Percentiles rank a stretch among this genome's conserved stretches.
Conservation (phyloP, 2,888 invertebrate species). For the Seladonia tumulorum region DNA sequence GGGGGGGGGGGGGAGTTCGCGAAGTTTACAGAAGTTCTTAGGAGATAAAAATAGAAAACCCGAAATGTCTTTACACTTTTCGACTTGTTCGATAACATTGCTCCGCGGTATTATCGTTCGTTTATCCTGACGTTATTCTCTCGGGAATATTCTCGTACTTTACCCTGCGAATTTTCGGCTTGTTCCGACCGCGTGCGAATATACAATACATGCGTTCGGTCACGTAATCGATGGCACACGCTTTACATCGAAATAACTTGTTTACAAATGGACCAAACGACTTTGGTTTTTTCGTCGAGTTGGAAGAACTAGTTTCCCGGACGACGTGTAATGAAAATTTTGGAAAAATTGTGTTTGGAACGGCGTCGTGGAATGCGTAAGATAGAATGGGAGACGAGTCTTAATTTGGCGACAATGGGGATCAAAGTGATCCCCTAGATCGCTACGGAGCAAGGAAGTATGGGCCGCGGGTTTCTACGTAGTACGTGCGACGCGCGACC, state of each 20-base stretch:
- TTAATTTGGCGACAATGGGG: too few relatives aligned
- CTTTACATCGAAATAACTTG: background rate
- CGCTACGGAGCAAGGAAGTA: too few relatives aligned
- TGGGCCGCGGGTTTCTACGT: too few relatives aligned
- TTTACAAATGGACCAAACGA: too few relatives aligned
- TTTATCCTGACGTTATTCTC: background rate
- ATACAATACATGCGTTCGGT: background rate
- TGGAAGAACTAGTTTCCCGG: too few relatives aligned
- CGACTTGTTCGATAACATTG: background rate
- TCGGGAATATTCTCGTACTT: background rate
- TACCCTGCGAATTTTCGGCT: background rate
- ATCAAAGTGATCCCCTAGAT: too few relatives aligned
- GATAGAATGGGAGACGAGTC: too few relatives aligned
- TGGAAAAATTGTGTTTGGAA: too few relatives aligned
- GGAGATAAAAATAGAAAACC: constrained; percentile 9
- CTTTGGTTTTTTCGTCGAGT: too few relatives aligned
- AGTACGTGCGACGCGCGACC: too few relatives aligned
- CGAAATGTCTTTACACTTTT: background rate
- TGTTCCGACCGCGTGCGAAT: background rate
- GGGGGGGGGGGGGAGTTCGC: background rate
- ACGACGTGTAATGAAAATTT: too few relatives aligned
- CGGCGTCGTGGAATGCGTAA: too few relatives aligned
- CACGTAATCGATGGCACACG: background rate
- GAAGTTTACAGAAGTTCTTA: background rate
- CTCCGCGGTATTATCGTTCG: background rate